Evolutionary conservation across 2,113 vertebrate species (phyloP).

Genomic region (Urocitellus parryii): DNA sequence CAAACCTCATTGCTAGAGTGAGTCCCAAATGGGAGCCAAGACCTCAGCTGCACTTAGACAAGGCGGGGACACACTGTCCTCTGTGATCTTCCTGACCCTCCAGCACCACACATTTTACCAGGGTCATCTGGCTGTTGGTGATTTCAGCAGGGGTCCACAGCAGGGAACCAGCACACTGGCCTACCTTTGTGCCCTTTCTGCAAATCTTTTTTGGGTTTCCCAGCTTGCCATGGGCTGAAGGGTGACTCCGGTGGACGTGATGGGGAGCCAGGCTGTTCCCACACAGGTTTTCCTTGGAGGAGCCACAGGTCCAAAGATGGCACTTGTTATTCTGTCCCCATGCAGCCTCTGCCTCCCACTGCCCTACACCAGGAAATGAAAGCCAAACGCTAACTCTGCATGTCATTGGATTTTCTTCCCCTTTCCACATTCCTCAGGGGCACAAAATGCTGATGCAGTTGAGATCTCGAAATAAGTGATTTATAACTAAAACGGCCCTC

Average conservation of each 20-base stretch:
- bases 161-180: background rate
- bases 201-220: background rate
- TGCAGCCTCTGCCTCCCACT: background rate
- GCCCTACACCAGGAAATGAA: background rate
- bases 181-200: background rate
- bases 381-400: background rate
- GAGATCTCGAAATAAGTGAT: conserved; percentile 79
- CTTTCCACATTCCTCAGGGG: conserved; percentile 65
- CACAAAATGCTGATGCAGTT: conserved; percentile 78
- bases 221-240: background rate
- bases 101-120: background rate
- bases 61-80: background rate
- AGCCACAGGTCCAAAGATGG: background rate
- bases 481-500: conserved; percentile 84
- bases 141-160: background rate
- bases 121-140: background rate
- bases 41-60: background rate
- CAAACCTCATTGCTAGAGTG: background rate
- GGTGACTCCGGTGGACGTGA: background rate
- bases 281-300: background rate
- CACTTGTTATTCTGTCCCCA: no score
- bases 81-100: background rate
- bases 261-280: background rate
- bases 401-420: conserved; percentile 19
- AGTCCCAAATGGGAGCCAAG: background rate